Conservation (phyloP, 1,140 invertebrate species). For the Ceratosolen fusciceps region DNA sequence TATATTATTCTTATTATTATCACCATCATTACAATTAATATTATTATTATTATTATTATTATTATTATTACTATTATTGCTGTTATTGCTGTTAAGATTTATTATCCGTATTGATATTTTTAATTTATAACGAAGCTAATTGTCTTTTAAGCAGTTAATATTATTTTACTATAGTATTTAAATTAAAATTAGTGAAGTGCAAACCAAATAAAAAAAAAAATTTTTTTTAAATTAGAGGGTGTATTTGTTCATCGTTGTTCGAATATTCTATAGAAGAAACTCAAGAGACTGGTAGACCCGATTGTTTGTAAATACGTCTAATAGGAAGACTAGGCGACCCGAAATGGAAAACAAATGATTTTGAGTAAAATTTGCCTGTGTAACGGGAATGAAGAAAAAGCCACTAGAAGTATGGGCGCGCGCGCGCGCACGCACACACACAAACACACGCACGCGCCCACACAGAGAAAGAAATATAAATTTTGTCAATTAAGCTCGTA, state of each 20-base stretch:
- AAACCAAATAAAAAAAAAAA: not conserved
- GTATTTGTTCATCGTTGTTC: no score
- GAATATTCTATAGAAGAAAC: not conserved
- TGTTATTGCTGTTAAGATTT: no score
- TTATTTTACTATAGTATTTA: not conserved
- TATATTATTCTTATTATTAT: no score
- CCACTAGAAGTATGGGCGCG: no score
- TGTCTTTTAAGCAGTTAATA: no score
- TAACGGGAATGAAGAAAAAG: conserved; percentile 22
- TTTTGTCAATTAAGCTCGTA: not conserved
- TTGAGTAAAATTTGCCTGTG: conserved; percentile 20
- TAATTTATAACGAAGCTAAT: not conserved
- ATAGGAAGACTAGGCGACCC: not conserved
- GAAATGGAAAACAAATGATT: not conserved
- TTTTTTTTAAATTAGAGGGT: not conserved
- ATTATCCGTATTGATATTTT: no score
- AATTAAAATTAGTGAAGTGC: not conserved
- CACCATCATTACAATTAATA: no score
- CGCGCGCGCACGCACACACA: no score
- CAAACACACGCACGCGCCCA: no score
- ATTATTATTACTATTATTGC: no score
- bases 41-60: no score
- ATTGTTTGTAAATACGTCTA: conserved; percentile 1
- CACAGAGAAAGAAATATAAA: no score
- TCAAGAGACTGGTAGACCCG: conserved; percentile 2